These are phyloP conservation scores for Sylvilagus floridanus DNA, from an alignment of 2,797 vertebrate genomes.

Conservation along the genomic window DNA sequence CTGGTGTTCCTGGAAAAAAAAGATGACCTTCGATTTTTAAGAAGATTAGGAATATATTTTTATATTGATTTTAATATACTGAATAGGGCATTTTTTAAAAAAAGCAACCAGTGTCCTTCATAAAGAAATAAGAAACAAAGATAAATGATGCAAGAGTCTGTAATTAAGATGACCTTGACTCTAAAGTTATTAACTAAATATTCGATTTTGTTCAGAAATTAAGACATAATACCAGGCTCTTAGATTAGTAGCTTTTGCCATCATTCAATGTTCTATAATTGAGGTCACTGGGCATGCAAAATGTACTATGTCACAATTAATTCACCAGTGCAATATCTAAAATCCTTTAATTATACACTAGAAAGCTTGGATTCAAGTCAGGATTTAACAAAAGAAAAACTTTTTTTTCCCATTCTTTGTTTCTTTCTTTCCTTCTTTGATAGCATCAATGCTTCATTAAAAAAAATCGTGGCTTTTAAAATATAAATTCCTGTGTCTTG, in stretches of 20 bases:
- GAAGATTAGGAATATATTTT: constrained; percentile 10
- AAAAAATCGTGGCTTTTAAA: neutral
- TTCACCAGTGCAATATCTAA: constrained; percentile 81
- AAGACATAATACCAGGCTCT: constrained; percentile 74
- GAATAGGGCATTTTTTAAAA: neutral
- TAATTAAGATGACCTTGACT: constrained; percentile 84
- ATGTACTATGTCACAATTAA: constrained; percentile 85
- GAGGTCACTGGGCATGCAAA: constrained; percentile 86
- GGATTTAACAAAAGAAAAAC: constrained; percentile 58
- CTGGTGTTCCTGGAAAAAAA: neutral
- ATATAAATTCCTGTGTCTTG: neutral
- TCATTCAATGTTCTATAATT: constrained; percentile 87
- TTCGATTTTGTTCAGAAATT: constrained; percentile 83
- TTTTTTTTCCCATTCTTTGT: neutral
- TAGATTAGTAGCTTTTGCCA: constrained; percentile 86
- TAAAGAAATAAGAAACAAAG: constrained; percentile 36
- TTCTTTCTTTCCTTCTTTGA: neutral
- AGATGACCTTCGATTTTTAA: neutral
- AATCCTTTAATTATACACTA: constrained; percentile 84
- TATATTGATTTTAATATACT: constrained; percentile 24
- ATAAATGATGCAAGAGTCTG: constrained; percentile 61
- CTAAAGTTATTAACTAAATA: constrained; percentile 81
- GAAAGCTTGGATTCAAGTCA: constrained; percentile 80
- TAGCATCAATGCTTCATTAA: neutral
- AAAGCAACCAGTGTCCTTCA: constrained; percentile 40